A percentile compares a stretch with the other conserved stretches of the same genome.
Conservation (phyloP, 2,797 vertebrate genomes). For the Catharus ustulatus region DNA sequence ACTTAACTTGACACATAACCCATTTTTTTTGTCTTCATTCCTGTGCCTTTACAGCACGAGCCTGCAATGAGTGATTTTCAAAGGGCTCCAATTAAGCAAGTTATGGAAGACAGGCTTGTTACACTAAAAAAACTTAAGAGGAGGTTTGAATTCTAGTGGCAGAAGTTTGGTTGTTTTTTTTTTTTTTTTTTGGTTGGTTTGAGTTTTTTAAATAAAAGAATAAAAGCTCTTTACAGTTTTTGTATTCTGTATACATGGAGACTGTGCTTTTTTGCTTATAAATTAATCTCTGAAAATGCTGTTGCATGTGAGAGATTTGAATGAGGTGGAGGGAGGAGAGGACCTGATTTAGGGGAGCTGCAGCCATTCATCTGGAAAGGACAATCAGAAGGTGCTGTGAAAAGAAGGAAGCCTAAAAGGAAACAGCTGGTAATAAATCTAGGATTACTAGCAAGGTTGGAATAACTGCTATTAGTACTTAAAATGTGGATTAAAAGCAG, state of each 20-base stretch:
- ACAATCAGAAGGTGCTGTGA: neutral
- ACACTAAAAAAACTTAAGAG: neutral
- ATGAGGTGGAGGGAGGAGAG: neutral
- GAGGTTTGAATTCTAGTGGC: neutral
- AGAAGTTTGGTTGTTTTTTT: neutral
- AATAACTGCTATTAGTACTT: neutral
- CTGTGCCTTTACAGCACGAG: neutral
- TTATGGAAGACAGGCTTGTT: neutral
- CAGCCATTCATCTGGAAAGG: neutral
- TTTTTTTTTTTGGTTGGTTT: too few species aligned
- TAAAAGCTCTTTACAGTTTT: neutral
- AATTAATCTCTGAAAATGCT: neutral
- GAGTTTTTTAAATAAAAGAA: rapidly evolving
- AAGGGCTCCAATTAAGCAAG: neutral
- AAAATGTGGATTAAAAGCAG: neutral
- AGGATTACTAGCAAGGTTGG: neutral
- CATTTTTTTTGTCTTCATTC: neutral
- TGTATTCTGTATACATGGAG: neutral
- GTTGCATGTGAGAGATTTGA: neutral
- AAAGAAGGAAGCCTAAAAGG: neutral
- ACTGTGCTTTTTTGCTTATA: neutral
- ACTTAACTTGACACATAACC: neutral
- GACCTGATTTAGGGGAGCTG: neutral
- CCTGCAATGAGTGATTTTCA: neutral
- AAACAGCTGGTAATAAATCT: neutral